Evolutionary conservation across 2,888 invertebrate genomes (phyloP).

Genomic region (Meiosimyza platycephala): DNA sequence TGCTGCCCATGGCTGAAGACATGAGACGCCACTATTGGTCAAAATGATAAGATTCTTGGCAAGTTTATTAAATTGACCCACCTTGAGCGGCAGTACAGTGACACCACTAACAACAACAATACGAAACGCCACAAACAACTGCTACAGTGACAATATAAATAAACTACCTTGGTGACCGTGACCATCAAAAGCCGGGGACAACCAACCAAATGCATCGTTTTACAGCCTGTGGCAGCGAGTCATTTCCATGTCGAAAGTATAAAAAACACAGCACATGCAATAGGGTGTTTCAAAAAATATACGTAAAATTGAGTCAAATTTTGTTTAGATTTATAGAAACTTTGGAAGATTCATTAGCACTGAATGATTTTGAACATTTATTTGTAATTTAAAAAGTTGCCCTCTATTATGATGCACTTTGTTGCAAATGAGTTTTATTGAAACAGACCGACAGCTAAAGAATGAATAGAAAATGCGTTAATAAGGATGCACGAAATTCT

Average conservation of each 20-base stretch:
- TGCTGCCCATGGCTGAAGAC: background rate
- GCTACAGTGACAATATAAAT: background rate
- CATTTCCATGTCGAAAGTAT: constrained; percentile 28
- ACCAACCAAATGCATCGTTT: constrained; percentile 9
- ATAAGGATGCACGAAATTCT: too few relatives aligned
- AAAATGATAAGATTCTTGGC: constrained; percentile 24
- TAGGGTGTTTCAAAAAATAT: too few relatives aligned
- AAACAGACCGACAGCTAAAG: too few relatives aligned
- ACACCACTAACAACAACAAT: background rate
- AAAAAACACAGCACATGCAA: constrained; percentile 3
- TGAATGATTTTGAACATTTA: too few relatives aligned
- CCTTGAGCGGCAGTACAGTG: too few relatives aligned
- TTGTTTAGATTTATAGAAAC: too few relatives aligned
- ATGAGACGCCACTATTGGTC: constrained; percentile 17
- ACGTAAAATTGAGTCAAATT: too few relatives aligned
- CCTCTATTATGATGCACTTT: too few relatives aligned
- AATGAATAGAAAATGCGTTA: too few relatives aligned
- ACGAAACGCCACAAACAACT: constrained; percentile 2
- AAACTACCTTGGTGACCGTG: constrained; percentile 32
- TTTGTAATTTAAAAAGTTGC: too few relatives aligned
- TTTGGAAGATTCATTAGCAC: too few relatives aligned
- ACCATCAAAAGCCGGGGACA: constrained; percentile 33
- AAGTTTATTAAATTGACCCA: constrained; percentile 25
- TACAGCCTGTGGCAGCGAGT: background rate
- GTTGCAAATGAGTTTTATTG: too few relatives aligned